Evolutionary conservation across 1,140 invertebrate species (phyloP).

Genomic region (Plutomurus gul): DNA sequence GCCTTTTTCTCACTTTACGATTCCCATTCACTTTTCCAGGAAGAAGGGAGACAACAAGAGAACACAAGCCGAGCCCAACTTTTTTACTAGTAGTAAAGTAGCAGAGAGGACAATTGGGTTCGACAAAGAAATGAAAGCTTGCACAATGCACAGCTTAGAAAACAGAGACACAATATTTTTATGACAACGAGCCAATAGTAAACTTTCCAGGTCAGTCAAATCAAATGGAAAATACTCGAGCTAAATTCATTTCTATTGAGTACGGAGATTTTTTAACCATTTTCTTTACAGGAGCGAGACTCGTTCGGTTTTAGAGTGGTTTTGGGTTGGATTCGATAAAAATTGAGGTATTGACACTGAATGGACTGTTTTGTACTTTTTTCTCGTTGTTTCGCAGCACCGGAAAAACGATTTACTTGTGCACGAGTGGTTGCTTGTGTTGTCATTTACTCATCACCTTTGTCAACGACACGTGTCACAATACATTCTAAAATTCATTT

Average conservation of each 20-base stretch:
- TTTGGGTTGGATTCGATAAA: neutral
- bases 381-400: neutral
- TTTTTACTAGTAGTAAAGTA: neutral
- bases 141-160: neutral
- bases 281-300: no score
- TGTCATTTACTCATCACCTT: constrained; percentile 6
- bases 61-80: neutral
- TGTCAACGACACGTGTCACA: constrained; percentile 3
- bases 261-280: neutral
- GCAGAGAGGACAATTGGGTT: neutral
- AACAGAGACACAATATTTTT: neutral
- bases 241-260: constrained; percentile 10
- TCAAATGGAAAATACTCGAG: neutral
- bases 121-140: neutral
- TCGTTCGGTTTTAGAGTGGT: neutral
- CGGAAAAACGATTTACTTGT: no score
- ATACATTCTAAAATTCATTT: neutral
- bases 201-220: neutral
- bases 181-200: neutral
- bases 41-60: neutral
- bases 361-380: neutral
- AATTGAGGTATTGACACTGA: neutral
- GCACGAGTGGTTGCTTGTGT: no score
- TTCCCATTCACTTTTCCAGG: constrained; percentile 22
- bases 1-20: neutral